A percentile compares a stretch with the other conserved stretches of the same genome.
Conservation (phyloP, 2,797 vertebrate genomes). For the Sciurus vulgaris region DNA sequence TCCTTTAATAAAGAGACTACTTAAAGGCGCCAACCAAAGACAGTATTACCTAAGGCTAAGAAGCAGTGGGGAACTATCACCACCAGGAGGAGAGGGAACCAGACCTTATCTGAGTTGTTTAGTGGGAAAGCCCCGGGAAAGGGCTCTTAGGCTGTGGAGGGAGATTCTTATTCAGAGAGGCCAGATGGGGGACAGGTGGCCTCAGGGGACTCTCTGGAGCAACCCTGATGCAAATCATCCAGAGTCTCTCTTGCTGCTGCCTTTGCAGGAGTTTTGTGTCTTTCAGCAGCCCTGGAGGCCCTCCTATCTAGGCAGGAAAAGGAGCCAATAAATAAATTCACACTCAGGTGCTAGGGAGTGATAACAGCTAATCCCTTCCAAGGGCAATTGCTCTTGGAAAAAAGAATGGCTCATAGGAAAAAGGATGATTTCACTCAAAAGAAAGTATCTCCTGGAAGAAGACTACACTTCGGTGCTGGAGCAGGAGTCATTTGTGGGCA, state of each 20-base stretch:
- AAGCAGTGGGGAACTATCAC: not conserved
- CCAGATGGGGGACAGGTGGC: not conserved
- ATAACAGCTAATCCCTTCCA: conserved; percentile 77
- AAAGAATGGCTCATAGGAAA: not conserved
- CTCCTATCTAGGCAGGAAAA: conserved; percentile 70
- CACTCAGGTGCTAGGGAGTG: conserved; percentile 72
- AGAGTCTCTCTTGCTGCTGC: not conserved
- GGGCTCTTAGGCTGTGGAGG: not conserved
- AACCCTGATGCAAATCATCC: not conserved
- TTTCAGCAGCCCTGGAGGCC: conserved; percentile 38
- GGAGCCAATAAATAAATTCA: conserved; percentile 74
- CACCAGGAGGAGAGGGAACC: not conserved
- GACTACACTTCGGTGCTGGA: not conserved
- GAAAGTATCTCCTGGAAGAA: conserved; percentile 57
- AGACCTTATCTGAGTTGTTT: not conserved
- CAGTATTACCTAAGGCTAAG: not conserved
- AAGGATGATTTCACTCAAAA: conserved; percentile 63
- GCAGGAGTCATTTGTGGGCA: not conserved
- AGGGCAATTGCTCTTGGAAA: conserved; percentile 68
- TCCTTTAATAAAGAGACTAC: not conserved
- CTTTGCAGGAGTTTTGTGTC: conserved; percentile 60
- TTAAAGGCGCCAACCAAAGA: not conserved
- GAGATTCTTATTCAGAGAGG: not conserved
- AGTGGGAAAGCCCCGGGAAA: not conserved
- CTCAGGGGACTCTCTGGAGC: not conserved